Conservation (phyloP, 2,888 invertebrate species). For the Petrolisthes cinctipes region DNA sequence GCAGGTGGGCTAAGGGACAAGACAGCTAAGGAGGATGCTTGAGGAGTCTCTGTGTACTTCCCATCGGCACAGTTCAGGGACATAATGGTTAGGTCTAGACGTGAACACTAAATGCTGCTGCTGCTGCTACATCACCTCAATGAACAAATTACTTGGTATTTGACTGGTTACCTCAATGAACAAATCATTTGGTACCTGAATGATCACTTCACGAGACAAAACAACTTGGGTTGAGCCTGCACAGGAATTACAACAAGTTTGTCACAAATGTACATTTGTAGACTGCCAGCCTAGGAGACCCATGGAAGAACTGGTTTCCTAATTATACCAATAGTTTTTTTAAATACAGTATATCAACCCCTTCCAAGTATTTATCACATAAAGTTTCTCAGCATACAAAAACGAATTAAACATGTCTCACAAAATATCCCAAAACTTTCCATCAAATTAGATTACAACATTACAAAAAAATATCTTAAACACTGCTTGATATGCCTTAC, state of each 20-base stretch:
- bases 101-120: conserved; percentile 11
- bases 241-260: conserved; percentile 45
- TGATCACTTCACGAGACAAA: conserved; percentile 35
- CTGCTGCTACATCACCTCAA: not conserved
- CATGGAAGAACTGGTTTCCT: conserved; percentile 60
- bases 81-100: not conserved
- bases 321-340: conserved; percentile 42
- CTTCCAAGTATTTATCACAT: conserved; percentile 6
- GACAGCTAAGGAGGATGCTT: conserved; percentile 9
- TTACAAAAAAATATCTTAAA: conserved; percentile 33
- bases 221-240: conserved; percentile 41
- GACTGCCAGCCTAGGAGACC: conserved; percentile 54
- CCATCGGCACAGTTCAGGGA: not conserved
- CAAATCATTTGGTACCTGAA: conserved; percentile 34
- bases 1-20: not conserved
- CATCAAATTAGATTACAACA: conserved; percentile 37
- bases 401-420: conserved; percentile 26
- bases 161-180: not conserved
- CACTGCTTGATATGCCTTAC: conserved; percentile 48
- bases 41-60: conserved; percentile 1
- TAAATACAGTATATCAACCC: conserved; percentile 4
- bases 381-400: conserved; percentile 15
- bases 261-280: conserved; percentile 58
- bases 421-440: conserved; percentile 28
- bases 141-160: conserved; percentile 4